Base-by-base conservation (phyloP, 2,888 invertebrate species). In the Nomada ferruginata region DNA sequence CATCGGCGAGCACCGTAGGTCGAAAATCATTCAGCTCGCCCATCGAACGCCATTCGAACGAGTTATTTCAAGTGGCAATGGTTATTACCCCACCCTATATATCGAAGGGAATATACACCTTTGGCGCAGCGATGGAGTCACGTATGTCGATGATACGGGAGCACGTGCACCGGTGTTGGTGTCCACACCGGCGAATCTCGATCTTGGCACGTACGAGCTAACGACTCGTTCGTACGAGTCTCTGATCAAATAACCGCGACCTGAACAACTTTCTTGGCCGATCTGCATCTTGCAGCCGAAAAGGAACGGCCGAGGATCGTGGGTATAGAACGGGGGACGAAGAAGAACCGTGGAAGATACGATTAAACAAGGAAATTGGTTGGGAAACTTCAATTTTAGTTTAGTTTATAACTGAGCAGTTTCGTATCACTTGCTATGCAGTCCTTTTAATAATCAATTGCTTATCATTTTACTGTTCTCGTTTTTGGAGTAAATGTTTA, bases 171-270 rank as follows among this genome's bases (percentile, higher is more conserved):
- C 26, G 23, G 81, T 84, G 76, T 84, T 84, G 85, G 76, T 84
- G 65, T 76, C 75, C 79, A 69, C 72, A 79, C 83, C 57, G 68
- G 53, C 71, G 76, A 85, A 81, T 79, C 68, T 63, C 85, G 85
- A 87, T 88, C 89, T 82, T 77, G 73, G 79, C 88, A 89, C 89
- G 89, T 86, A 88, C 78, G 65, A 66, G 85, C 83, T 87, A 87
- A 87, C 87, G 89, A 87, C 87, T 87, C 86, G 86, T 83, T 70
- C 78, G 80, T 87, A 85, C 76, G 75, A 80, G 76, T 76, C 85
- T 87, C 89, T 85, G 87, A 87, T 87, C 87, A 87, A 87, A 89
- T 84, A 87, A 87, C 76, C 79, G 57, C 75, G 76, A 77, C 69
- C 65, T 71, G 73, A 74, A 83, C 85, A 83, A 85, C 87, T 86